Base-by-base conservation (phyloP, 64 coral and sea anemone species). In the Pocillopora damicornis region DNA sequence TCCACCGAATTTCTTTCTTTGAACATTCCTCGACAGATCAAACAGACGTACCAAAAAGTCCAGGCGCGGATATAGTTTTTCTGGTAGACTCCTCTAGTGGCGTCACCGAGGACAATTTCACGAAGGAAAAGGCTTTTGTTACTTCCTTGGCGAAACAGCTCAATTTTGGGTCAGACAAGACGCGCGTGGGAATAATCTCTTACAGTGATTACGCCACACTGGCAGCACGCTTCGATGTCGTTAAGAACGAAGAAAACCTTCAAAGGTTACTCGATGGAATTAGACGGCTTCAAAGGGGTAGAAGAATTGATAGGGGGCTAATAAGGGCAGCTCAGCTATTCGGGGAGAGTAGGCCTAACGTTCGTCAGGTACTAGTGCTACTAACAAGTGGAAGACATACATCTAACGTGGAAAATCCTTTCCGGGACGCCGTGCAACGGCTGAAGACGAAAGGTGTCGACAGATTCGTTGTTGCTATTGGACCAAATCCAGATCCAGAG, bases 41-140 rank as follows among this genome's bases (percentile, higher is more conserved):
- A 57, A 11, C n/a, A 77, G 15, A 89, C 69, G 81, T 73, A 22
- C 25, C 78, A 67, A 7, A 51, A 51, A 51, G 42, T 51, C 7
- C 42, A 51, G 42, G 42, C 7, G 68, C 75, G 63, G 92, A 93
- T 26, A 77, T 93, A 9, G 87, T 93, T 26, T 93, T 93, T 62
- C 77, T 93, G 64, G 74, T 93, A 34, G 92, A 93, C 56, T 84
- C 80, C 0, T 93, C 92, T 37, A 67, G 56, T 71, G 71, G 75
- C 17, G 92, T 93, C 13, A 89, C 77, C 66, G 22, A 20, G 4
- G 72, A 57, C 26, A 63, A 93, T 23, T 86, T 63, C 84, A 15
- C 25, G 35, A 82, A 89, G 36, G 87, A 89, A 86, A 93, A 93
- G 17, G 51, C 79, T 4, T 89, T 93, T 51, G 81, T 93, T 16